Evolutionary conservation across 2,888 invertebrate genomes (phyloP).

Genomic region (Yponomeuta plumbellus): DNA sequence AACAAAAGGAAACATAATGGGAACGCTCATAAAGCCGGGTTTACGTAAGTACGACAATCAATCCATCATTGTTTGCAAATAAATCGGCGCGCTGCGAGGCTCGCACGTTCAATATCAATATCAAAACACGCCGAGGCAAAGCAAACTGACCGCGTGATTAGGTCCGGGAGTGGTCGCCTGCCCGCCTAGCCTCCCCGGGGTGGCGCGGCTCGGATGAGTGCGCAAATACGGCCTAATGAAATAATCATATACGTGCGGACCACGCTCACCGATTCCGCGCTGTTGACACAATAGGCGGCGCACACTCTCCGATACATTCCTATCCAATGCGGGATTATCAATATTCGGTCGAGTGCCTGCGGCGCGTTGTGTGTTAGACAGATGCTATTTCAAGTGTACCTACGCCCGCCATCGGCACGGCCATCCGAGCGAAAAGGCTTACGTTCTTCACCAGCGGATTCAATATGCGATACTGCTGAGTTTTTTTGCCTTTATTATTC

Average conservation of each 20-base stretch:
- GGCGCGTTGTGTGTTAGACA: conserved; percentile 44
- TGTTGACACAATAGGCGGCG: conserved; percentile 39
- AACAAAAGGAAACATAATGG: conserved; percentile 18
- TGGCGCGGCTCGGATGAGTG: conserved; percentile 59
- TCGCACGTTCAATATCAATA: conserved; percentile 72
- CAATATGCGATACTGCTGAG: conserved; percentile 26
- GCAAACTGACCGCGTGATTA: conserved; percentile 77
- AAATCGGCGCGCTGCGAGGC: conserved; percentile 71
- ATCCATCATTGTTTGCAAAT: conserved; percentile 76
- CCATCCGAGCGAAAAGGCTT: conserved; percentile 44
- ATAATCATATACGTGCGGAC: conserved; percentile 75
- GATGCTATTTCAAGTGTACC: conserved; percentile 46
- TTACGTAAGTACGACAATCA: conserved; percentile 43
- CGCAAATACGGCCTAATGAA: conserved; percentile 74
- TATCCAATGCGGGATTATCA: conserved; percentile 45
- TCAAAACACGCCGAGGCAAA: conserved; percentile 76
- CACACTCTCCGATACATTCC: conserved; percentile 9
- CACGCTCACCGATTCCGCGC: conserved; percentile 52
- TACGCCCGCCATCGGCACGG: conserved; percentile 37
- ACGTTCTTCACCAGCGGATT: conserved; percentile 25
- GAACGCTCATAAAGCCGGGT: conserved; percentile 7
- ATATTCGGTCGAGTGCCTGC: conserved; percentile 51
- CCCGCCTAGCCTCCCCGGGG: conserved; percentile 40
- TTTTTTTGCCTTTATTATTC: conserved; percentile 9
- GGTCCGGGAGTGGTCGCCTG: conserved; percentile 67